Conservation (phyloP, 2,797 vertebrate species). For the Gobionotothen gibberifrons region DNA sequence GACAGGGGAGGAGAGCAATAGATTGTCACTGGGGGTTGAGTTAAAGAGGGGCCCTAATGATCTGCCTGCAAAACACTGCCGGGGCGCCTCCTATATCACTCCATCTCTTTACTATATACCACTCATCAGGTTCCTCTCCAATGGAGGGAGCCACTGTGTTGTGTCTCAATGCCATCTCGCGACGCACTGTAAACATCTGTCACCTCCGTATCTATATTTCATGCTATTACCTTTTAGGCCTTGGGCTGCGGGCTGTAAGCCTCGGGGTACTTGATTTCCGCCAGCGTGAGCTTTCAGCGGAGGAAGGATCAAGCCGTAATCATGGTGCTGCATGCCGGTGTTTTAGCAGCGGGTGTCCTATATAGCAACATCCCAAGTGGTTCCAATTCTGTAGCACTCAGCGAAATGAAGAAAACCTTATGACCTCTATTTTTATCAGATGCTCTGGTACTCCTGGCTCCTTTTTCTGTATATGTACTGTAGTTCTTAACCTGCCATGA, state of each 20-base stretch:
- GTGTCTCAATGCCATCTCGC: conserved; percentile 78
- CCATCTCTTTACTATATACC: conserved; percentile 68
- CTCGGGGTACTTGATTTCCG: conserved; percentile 80
- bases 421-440: conserved; percentile 84
- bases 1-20: conserved; percentile 85
- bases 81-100: conserved; percentile 77
- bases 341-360: conserved; percentile 83
- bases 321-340: conserved; percentile 72
- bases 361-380: conserved; percentile 82
- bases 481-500: conserved; percentile 52
- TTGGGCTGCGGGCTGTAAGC: conserved; percentile 79
- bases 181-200: conserved; percentile 79
- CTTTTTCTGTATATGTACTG: conserved; percentile 24
- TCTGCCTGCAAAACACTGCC: conserved; percentile 80
- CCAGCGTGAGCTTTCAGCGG: conserved; percentile 75
- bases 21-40: conserved; percentile 82
- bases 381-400: conserved; percentile 80
- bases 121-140: conserved; percentile 76
- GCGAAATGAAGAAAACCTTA: conserved; percentile 78
- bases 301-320: conserved; percentile 82
- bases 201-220: conserved; percentile 82
- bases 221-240: conserved; percentile 84
- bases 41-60: conserved; percentile 84
- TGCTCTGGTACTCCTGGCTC: conserved; percentile 62
- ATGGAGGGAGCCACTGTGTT: conserved; percentile 73